Evolutionary conservation across 2,797 vertebrate species (phyloP), one percentile per base, ranked within the genome.

Genomic region (Chloroceryle inda): DNA sequence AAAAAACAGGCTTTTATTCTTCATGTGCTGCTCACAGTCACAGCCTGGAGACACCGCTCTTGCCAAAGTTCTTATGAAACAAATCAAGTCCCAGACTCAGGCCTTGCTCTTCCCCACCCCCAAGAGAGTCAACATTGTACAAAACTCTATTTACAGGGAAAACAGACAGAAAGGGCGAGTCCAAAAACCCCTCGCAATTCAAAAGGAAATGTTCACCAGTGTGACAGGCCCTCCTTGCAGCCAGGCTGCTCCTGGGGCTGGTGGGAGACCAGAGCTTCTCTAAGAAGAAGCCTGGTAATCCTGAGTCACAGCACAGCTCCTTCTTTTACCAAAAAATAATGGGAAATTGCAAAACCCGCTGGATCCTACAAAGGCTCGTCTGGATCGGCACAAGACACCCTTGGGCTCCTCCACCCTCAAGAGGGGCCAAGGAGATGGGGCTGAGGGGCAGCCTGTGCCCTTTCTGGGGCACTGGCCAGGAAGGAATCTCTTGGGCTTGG

Each of bases 101-200:
- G 83, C 85, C 84, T 88, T 20, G 2, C 89, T 96, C 96, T 86
- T 88, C 96, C 88, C 87, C 92, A 89, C 93, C 77, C 94, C 91
- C 92, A 84, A 77, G 75, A 96, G 94, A 97, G 87, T 88, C 88
- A 97, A 97, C 96, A 97, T 96, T 96, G 92, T 98, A 98, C 97
- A 98, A 98, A 98, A 98, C 97, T 97, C 20, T 98, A 98, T 98
- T 98, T 98, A 98, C 98, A 98, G 94, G 79, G 96, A 96, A 98
- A 97, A 87, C 88, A 96, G 85, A 84, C 96, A 97, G 94, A 97
- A 98, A 96, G 5, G 47, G 95, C 0, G 18, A 78, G 67, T 83
- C 92, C 73, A 96, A 94, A 75, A 79, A 1, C 6, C 55, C 58
- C 82, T 52, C 8, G 31, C 75, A 37, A 80, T 21, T 73, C 59